A percentile compares a stretch with the other conserved stretches of the same genome.
These are phyloP conservation scores for Microcebus tavaratra DNA, from an alignment of 2,113 vertebrate species.

Conservation along the genomic window DNA sequence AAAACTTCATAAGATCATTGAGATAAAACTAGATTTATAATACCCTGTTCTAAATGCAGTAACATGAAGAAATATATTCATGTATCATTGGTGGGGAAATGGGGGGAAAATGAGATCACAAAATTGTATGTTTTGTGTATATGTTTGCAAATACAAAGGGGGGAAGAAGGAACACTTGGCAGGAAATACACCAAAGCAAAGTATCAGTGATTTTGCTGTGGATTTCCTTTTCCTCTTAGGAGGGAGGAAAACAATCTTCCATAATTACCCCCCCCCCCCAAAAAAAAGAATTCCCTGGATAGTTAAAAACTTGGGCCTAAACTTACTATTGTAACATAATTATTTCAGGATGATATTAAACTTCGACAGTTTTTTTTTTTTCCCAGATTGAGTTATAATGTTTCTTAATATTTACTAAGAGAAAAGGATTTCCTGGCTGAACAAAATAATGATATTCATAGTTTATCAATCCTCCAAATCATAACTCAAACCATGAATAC, in stretches of 20 bases:
- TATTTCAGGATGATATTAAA: conserved; percentile 38
- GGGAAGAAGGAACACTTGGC: not conserved
- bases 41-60: not conserved
- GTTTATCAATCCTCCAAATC: conserved; percentile 7
- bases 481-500: not conserved
- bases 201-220: not conserved
- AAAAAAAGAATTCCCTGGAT: not conserved
- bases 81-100: not conserved
- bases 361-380: not conserved
- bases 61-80: conserved; percentile 10
- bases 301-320: conserved; percentile 4
- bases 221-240: not conserved
- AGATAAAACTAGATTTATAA: not conserved
- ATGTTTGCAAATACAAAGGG: not conserved
- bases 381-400: not conserved
- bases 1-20: not conserved
- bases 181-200: not conserved
- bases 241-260: not conserved
- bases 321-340: not conserved
- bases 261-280: not conserved
- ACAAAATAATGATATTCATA: not conserved
- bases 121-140: not conserved
- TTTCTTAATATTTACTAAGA: conserved; percentile 32
- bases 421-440: not conserved
- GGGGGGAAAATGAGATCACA: not conserved